A percentile compares a stretch with the other conserved stretches of the same genome.
phyloP scores from a whole-genome alignment of 2,113 vertebrate species.

The Melanerpes aurifrons region DNA sequence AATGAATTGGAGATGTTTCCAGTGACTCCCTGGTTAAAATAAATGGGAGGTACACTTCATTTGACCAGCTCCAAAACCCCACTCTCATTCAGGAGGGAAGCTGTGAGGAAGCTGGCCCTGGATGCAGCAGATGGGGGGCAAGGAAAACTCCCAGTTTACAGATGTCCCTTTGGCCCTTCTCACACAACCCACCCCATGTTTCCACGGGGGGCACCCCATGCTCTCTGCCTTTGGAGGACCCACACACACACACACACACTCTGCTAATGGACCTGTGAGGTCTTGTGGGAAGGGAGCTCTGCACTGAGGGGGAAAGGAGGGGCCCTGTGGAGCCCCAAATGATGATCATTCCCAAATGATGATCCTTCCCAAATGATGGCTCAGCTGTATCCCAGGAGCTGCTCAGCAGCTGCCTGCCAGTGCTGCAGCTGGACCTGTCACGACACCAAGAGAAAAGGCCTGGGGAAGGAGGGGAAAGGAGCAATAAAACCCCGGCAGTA shows the following conservation, averaged over 20 bases:
- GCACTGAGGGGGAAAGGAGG: rapidly evolving
- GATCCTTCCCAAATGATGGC: background rate
- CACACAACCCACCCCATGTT: background rate
- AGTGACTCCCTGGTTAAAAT: background rate
- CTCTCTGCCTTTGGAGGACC: background rate
- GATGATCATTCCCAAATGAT: background rate
- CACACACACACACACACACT: background rate
- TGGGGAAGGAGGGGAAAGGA: background rate
- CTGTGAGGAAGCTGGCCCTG: background rate
- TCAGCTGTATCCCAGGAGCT: background rate
- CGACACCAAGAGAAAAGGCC: background rate
- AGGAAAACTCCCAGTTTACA: background rate
- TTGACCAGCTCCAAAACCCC: background rate
- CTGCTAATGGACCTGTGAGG: background rate
- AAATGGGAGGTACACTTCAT: background rate
- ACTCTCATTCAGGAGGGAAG: background rate
- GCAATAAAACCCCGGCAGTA: rapidly evolving
- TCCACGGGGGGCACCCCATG: rapidly evolving
- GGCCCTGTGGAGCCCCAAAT: background rate
- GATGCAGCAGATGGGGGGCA: rapidly evolving
- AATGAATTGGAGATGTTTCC: background rate
- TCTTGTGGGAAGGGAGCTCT: background rate
- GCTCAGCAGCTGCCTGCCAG: background rate
- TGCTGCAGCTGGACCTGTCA: background rate
- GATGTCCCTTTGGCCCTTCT: background rate